These are phyloP conservation scores for Limanda limanda DNA, from an alignment of 2,113 vertebrate species.

Conservation along the genomic window DNA sequence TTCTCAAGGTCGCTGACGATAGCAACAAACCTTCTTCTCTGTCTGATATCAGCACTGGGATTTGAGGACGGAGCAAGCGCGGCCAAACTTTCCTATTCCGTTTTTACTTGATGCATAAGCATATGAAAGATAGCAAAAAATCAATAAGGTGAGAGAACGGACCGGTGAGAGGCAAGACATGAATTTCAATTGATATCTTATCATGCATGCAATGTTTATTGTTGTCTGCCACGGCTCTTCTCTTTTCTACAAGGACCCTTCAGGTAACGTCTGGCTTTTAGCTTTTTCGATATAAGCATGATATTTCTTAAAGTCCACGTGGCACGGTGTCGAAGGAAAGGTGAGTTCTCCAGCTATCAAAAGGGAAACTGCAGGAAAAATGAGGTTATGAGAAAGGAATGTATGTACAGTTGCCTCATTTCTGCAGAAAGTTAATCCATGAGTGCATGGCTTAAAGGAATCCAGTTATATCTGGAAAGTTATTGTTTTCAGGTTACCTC, in stretches of 20 bases:
- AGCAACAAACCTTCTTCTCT: conserved; percentile 60
- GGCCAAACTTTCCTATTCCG: conserved; percentile 64
- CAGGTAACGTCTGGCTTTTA: neutral
- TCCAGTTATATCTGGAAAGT: conserved; percentile 10
- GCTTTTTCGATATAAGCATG: conserved; percentile 8
- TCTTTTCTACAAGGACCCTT: conserved; percentile 19
- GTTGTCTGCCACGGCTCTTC: conserved; percentile 22
- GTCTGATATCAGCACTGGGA: conserved; percentile 60
- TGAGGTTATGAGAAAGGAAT: conserved; percentile 61
- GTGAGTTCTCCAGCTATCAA: conserved; percentile 1
- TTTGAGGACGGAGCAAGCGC: conserved; percentile 55
- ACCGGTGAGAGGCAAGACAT: conserved; percentile 36
- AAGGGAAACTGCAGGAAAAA: conserved; percentile 7
- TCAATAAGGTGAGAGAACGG: conserved; percentile 68
- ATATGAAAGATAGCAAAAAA: conserved; percentile 73
- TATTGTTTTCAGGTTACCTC: conserved; percentile 67
- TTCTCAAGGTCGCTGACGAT: conserved; percentile 72
- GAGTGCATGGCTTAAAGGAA: conserved; percentile 58
- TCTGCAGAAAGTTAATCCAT: conserved; percentile 65
- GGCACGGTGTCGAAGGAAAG: neutral
- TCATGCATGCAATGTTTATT: conserved; percentile 60
- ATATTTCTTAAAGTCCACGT: neutral
- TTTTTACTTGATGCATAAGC: conserved; percentile 71
- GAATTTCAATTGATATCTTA: conserved; percentile 63
- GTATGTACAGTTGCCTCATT: conserved; percentile 43